A percentile compares a stretch with the other conserved stretches of the same genome.
phyloP scores from a whole-genome alignment of 2,113 vertebrate genomes.

The Oriolus oriolus region DNA sequence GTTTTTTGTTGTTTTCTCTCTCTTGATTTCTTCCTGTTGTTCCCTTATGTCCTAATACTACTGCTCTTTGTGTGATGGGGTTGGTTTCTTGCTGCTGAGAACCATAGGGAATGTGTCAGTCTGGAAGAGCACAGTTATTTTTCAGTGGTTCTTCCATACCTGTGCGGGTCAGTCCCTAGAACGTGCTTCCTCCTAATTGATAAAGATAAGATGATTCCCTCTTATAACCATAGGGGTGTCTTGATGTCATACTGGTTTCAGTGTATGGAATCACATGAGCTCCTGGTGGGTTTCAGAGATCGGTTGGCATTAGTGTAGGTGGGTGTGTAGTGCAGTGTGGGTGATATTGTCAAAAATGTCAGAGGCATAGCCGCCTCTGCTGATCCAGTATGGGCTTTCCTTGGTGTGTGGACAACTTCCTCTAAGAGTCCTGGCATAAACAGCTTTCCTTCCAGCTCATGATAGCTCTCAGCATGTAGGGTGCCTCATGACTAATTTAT shows the following conservation, averaged over 20 bases:
- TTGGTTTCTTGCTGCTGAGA: background rate
- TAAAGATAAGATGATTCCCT: background rate
- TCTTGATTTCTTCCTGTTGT: background rate
- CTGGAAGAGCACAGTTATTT: background rate
- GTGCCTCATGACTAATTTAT: slow-evolving; percentile 24
- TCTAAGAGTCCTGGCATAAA: background rate
- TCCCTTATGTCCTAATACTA: background rate
- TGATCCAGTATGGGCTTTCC: background rate
- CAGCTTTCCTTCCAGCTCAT: background rate
- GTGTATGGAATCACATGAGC: background rate
- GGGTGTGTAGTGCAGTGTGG: background rate
- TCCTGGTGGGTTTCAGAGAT: background rate
- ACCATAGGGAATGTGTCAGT: background rate
- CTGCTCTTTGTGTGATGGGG: background rate
- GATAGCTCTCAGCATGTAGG: background rate
- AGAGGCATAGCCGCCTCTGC: background rate
- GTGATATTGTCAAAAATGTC: background rate
- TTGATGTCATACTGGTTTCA: background rate
- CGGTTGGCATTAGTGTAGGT: background rate
- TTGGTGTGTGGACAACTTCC: background rate
- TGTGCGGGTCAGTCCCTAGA: background rate
- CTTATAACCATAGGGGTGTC: background rate
- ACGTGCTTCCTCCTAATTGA: background rate
- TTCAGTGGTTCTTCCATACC: background rate
- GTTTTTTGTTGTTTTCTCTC: background rate